Evolutionary conservation across 2,113 vertebrate genomes (phyloP), one percentile per base, ranked within the genome.

Genomic region (Columbina picui): DNA sequence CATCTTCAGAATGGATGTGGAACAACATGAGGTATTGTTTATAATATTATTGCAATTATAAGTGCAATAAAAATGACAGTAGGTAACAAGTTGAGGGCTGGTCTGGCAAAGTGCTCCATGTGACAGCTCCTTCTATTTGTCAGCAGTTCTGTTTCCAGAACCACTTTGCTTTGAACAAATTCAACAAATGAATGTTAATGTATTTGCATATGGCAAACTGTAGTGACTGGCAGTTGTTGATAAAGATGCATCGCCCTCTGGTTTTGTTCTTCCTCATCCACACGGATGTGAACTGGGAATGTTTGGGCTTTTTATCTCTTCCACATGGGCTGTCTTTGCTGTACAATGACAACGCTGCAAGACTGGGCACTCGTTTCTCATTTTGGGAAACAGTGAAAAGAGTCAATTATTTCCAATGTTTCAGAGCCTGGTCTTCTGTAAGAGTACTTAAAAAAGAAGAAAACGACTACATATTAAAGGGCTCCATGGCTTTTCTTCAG

Each of bases 161-260:
- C 73, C 56, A 75, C 94, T 82, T 65, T 90, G 34, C 73, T 47
- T 43, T 76, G 87, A 96, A 39, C 79, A 88, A 88, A 89, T 83
- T 89, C 88, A 89, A 60, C 34, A 92, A 88, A 34, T 47, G 56
- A 71, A 32, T 4, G 1, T 83, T 63, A 69, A 56, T 87, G 36
- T n/a, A 85, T 97, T 93, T 97, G 86, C 71, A 60, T 55, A 15
- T 32, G 45, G 94, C 93, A 86, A 43, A 34, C 39, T 74, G 68
- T 78, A 84, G 75, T 41, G 69, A 89, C 89, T 96, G 96, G 70
- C 91, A 93, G 91, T 73, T 82, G 83, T 90, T 97, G 97, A 95
- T 97, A 94, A 97, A 97, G 95, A 93, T 41, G 12, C 89, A 50
- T 95, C 88, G 61, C 32, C 57, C 81, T 85, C 65, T n/a, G 64